These are phyloP conservation scores for Cryptotis parvus DNA, from an alignment of 2,113 vertebrate species.

Conservation along the genomic window DNA sequence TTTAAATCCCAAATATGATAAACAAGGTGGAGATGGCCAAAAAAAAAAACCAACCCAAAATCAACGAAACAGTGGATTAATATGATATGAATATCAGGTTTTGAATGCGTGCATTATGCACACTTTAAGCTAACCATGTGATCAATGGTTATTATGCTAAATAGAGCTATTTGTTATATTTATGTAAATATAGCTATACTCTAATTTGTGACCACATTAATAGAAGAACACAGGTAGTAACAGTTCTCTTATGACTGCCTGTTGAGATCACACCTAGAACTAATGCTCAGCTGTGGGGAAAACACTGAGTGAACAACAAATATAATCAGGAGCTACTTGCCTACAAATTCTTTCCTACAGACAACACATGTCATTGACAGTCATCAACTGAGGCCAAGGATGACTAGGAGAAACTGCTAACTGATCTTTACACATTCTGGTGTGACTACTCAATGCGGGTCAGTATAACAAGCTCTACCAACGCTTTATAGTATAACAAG, in stretches of 20 bases:
- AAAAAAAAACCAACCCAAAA: too few species aligned
- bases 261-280: neutral
- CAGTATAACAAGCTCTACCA: too few species aligned
- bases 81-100: neutral
- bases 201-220: neutral
- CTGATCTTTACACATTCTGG: conserved; percentile 12
- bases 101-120: neutral
- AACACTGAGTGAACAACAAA: conserved; percentile 27
- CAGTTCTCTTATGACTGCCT: neutral
- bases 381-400: neutral
- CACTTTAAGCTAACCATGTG: neutral
- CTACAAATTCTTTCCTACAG: neutral
- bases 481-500: too few species aligned
- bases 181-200: neutral
- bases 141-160: neutral
- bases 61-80: neutral
- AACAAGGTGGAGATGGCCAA: neutral
- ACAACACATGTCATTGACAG: neutral
- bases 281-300: neutral
- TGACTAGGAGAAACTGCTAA: neutral
- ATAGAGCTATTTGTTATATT: neutral
- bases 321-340: neutral
- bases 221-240: neutral
- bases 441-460: neutral
- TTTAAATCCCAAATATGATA: neutral